Evolutionary conservation across 1,140 invertebrate species (phyloP).

Genomic region (Asbolus verrucosus): DNA sequence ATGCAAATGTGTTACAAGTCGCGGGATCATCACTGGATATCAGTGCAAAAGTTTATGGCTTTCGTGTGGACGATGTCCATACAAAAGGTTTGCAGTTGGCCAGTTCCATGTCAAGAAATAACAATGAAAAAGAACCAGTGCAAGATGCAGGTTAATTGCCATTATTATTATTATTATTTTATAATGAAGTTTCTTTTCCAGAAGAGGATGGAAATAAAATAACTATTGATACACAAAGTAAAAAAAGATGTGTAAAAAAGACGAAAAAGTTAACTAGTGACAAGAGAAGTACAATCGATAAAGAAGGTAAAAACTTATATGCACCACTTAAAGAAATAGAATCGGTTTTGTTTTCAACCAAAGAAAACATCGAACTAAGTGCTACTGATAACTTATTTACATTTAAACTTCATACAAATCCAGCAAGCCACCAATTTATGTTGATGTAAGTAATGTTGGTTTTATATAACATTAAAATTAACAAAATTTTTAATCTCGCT

Average conservation of each 20-base stretch:
- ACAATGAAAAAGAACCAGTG: conserved; percentile 55
- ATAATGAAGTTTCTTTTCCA: not conserved
- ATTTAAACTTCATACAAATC: conserved; percentile 51
- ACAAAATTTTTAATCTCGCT: too few species aligned
- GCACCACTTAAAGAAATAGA: conserved; percentile 51
- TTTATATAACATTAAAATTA: not conserved
- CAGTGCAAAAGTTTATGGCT: conserved; percentile 85
- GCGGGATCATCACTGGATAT: conserved; percentile 85
- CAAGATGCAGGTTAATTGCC: too few species aligned
- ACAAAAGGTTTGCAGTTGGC: conserved; percentile 82
- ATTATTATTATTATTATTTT: too few species aligned
- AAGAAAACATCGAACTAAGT: conserved; percentile 48
- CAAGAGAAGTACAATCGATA: conserved; percentile 48
- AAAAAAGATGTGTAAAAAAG: conserved; percentile 64
- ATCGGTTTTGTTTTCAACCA: conserved; percentile 51
- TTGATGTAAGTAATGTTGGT: conserved; percentile 57
- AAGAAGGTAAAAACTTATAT: conserved; percentile 43
- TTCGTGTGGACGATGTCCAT: conserved; percentile 83
- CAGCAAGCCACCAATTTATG: conserved; percentile 51
- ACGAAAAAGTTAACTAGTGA: conserved; percentile 46
- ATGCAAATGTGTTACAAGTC: conserved; percentile 78
- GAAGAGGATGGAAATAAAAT: conserved; percentile 34
- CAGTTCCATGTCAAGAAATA: conserved; percentile 71
- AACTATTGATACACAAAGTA: conserved; percentile 6
- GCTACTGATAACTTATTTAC: conserved; percentile 56